Percentiles rank a stretch among this genome's conserved stretches.
These are phyloP conservation scores for Phengaris arion DNA, from an alignment of 2,888 invertebrate species.

Conservation along the genomic window DNA sequence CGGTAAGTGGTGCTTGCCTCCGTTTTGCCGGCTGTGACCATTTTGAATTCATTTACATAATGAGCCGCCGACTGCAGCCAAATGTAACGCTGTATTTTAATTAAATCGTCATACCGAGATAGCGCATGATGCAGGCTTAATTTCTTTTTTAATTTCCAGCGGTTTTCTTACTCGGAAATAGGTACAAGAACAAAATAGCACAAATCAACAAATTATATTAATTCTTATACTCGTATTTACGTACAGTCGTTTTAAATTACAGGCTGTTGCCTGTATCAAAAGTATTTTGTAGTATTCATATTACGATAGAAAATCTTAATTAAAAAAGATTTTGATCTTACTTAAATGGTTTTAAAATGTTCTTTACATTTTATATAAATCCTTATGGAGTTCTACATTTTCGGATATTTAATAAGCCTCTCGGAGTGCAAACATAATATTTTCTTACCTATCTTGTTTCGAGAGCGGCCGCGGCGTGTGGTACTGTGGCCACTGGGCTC, in stretches of 20 bases:
- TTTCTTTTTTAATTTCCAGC: constrained; percentile 47
- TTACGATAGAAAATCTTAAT: too few relatives aligned
- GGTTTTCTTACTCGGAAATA: constrained; percentile 49
- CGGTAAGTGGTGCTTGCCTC: constrained; percentile 21
- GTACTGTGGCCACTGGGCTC: neutral
- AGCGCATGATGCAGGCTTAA: constrained; percentile 42
- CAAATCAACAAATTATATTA: too few relatives aligned
- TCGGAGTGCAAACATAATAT: constrained; percentile 2
- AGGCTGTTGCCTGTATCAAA: too few relatives aligned
- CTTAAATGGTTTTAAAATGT: neutral
- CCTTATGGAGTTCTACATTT: neutral
- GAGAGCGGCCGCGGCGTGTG: neutral
- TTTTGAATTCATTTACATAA: constrained; percentile 28
- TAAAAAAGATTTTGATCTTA: too few relatives aligned
- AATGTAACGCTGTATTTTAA: constrained; percentile 59
- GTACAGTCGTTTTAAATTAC: too few relatives aligned
- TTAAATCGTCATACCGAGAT: constrained; percentile 59
- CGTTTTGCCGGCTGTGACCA: constrained; percentile 20
- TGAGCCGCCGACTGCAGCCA: constrained; percentile 36
- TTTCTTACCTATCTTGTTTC: constrained; percentile 15
- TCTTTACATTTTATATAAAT: neutral
- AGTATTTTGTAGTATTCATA: too few relatives aligned
- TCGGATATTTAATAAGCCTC: neutral
- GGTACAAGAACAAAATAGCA: constrained; percentile 44
- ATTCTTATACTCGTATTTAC: neutral